Evolutionary conservation across 2,113 vertebrate species (phyloP), one percentile per base, ranked within the genome.

Genomic region (Fregata magnificens): DNA sequence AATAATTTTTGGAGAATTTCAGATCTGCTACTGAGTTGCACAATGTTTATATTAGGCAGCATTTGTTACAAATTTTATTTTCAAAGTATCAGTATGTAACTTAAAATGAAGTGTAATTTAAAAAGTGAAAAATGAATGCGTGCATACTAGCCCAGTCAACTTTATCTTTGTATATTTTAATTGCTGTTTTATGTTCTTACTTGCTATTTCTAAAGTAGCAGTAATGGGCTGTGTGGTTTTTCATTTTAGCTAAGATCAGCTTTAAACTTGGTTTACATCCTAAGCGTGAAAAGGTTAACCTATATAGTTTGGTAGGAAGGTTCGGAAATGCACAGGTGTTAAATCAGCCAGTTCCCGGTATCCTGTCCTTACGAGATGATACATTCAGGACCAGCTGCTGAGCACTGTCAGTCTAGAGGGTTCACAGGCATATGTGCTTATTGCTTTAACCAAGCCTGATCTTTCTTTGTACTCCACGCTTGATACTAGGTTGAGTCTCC

Each of bases 341-440:
- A 45, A 29, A 81, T 29, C 14, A 63, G 13, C 31, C 5, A 7
- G 10, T 29, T 83, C 22, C 17, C 7, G 28, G 10, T 38, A 69
- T 28, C 22, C 56, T 91, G 26, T 36, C 32, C 17, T 58, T 90
- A 19, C 8, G 11, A 42, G n/a, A 11, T 16, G 44, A 14, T 8
- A 34, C 19, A 77, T 45, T 78, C 36, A 71, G 52, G 24, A 72
- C 5, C 40, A 88, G 45, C 65, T 25, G 12, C 24, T 58, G 42
- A 92, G 36, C 42, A 21, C 31, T 24, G 8, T n/a, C 49, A n/a
- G 3, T 14, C 31, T 16, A n/a, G 15, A 69, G 20, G 7, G 18
- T 28, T 83, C 4, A 0, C 16, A 55, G 24, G 13, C 26, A 16
- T 29, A 67, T 0, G 1, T n/a, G 6, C 24, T 52, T 65, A 38